Evolutionary conservation across 2,888 invertebrate genomes (phyloP), one percentile per base, ranked within the genome.

Genomic region (Cantharis nigra): DNA sequence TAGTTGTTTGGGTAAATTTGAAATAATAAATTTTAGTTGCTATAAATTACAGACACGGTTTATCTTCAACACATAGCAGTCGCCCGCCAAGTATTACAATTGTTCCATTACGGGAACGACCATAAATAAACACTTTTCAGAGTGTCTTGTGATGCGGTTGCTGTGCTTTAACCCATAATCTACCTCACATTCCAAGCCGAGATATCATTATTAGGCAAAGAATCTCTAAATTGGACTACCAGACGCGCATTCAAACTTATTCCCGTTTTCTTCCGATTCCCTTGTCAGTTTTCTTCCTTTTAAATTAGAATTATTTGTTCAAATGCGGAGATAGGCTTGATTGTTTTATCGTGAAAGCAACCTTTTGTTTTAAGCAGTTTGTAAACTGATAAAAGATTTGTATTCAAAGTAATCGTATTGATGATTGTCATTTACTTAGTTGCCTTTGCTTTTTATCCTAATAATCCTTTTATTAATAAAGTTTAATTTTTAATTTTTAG

Each of bases 91-190:
- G 81, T 84, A 84, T 82, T 83, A 83, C 85, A 84, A 86, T 86
- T 86, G 85, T 85, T 86, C 85, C 84, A 85, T 86, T 86, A 86
- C 84, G 80, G 82, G 77, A 67, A 79, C 77, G 79, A 80, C 83
- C 78, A 85, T 85, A 85, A 85, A 85, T 85, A 85, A 85, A 83
- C 83, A 84, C 83, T 83, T 83, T 84, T 84, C 83, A 75, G 76
- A 75, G 80, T 78, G 76, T 77, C 79, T 76, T 78, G 77, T 71
- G 78, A 70, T 74, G 74, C 67, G 77, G 77, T 74, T 77, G 75
- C 75, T 33, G 73, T 78, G 75, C 77, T 78, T 77, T 74, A 77
- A 73, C 78, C 78, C 78, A 78, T 80, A 80, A 74, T 79, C 80
- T 81, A 74, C 77, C 80, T 79, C 79, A 78, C 81, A 79, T 80